A percentile compares a stretch with the other conserved stretches of the same genome.
These are phyloP conservation scores for Choristoneura rosaceana DNA, from an alignment of 2,888 invertebrate genomes.

Conservation along the genomic window DNA sequence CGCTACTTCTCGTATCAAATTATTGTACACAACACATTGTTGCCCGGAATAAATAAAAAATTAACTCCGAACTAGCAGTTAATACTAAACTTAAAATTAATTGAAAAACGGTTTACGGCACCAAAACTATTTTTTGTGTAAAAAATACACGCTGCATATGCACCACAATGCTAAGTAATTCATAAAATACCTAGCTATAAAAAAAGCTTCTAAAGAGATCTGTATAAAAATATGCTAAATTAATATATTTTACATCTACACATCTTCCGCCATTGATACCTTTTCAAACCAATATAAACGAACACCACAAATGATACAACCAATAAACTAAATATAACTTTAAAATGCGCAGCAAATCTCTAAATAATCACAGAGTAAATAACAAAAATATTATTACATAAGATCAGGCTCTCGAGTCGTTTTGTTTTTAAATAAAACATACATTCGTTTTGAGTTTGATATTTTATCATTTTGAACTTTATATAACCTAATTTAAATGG, in stretches of 20 bases:
- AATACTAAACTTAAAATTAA: too few species aligned
- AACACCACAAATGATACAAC: constrained; percentile 2
- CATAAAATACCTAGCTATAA: neutral
- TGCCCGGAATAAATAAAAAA: too few species aligned
- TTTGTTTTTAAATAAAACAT: neutral
- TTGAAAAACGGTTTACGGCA: too few species aligned
- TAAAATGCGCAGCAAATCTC: constrained; percentile 38
- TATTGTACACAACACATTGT: too few species aligned
- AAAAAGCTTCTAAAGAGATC: constrained; percentile 22
- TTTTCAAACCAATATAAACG: neutral
- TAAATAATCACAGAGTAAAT: constrained; percentile 16
- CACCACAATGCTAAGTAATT: neutral
- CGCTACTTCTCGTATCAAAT: too few species aligned
- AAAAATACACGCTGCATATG: too few species aligned
- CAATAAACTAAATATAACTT: constrained; percentile 13
- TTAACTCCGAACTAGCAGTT: too few species aligned
- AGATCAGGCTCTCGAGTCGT: neutral
- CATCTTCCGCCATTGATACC: neutral
- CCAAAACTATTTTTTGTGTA: too few species aligned
- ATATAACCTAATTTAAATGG: neutral
- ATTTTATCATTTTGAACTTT: neutral
- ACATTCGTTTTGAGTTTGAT: neutral
- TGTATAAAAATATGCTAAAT: neutral
- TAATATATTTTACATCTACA: neutral
- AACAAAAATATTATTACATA: neutral